Conservation (phyloP, 2,888 invertebrate species). For the Scrobipalpa atriplicella region DNA sequence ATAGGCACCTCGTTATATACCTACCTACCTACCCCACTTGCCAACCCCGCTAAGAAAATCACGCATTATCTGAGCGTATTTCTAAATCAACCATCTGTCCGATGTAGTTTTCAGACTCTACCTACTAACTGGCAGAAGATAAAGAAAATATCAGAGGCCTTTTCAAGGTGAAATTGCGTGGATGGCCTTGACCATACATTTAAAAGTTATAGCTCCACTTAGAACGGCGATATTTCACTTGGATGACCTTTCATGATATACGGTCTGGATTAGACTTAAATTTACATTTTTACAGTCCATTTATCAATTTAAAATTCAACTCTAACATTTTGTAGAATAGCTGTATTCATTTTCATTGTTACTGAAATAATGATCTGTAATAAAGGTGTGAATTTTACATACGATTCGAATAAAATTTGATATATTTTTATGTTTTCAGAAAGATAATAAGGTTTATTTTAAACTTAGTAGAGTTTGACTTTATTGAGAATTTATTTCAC, state of each 20-base stretch:
- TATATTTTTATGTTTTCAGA: background rate
- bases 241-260: constrained; percentile 17
- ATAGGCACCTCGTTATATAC: too few relatives aligned
- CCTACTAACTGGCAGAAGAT: background rate
- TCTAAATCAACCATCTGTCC: background rate
- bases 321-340: background rate
- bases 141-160: constrained; percentile 35
- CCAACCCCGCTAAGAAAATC: too few relatives aligned
- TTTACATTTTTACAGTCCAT: constrained; percentile 25
- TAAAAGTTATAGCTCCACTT: constrained; percentile 23
- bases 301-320: constrained; percentile 10
- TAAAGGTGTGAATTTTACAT: background rate
- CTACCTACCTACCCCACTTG: too few relatives aligned
- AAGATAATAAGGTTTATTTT: too few relatives aligned
- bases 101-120: background rate
- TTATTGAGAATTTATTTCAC: too few relatives aligned
- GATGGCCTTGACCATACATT: constrained; percentile 24
- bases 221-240: constrained; percentile 16
- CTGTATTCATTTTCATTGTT: background rate
- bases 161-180: constrained; percentile 17
- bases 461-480: too few relatives aligned
- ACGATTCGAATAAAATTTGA: background rate
- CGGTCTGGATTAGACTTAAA: constrained; percentile 15
- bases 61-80: background rate
- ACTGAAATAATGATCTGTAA: background rate